Base-by-base conservation (phyloP, 2,113 vertebrate genomes). In the Bostrychus sinensis region DNA sequence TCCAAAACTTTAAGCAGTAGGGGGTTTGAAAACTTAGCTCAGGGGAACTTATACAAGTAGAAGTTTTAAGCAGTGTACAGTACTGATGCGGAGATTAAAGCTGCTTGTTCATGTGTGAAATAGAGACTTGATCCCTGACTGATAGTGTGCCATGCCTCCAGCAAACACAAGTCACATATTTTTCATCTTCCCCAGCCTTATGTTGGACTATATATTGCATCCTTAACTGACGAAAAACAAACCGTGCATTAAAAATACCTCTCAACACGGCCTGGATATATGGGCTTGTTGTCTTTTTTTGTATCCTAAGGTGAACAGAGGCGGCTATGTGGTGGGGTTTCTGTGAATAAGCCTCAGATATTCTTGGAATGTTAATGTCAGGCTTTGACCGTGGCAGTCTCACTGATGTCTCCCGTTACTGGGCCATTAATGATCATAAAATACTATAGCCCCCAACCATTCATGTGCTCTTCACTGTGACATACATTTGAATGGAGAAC, bases 61-160 rank as follows among this genome's bases (percentile, higher is more conserved):
- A 46, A 56, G 60, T 20, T 62, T 80, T 78, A 82, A 66, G 19
- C 56, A 50, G 78, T 66, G 82, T 86, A 85, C 90, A 92, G 92
- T 83, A 85, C 88, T 89, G 86, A 89, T 90, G 86, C 66, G 30
- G 80, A 92, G 90, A 93, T 92, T 90, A 93, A 91, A 72, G 81
- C 81, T 62, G 88, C 62, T 87, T 86, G 88, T 88, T 91, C 86
- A 82, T 63, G 84, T 91, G 89, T 93, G 91, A 95, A 95, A 95
- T 78, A 77, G 85, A 86, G 91, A 87, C 86, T 91, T 90, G 90
- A 91, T 92, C 93, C 86, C 89, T 75, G 84, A 43, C 89, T 87
- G 89, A 66, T 75, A 84, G 69, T 60, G 66, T 7, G 75, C 72
- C 65, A 46, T 43, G 77, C 55, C 79, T 91, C 42, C 60, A 88